These are phyloP conservation scores for Melospiza georgiana DNA, from an alignment of 2,113 vertebrate genomes.

Conservation along the genomic window DNA sequence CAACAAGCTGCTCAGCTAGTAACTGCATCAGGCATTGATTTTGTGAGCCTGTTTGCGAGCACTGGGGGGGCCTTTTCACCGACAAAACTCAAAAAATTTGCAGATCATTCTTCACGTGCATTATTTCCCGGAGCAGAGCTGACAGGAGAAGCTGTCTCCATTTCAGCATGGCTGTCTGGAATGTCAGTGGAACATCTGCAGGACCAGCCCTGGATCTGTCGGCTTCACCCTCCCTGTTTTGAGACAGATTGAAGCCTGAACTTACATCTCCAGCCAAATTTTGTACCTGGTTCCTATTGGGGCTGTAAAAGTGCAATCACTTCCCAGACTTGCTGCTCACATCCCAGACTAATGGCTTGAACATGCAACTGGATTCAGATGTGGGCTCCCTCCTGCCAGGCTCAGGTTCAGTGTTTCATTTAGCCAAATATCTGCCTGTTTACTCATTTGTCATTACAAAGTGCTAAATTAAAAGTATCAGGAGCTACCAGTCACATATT, in stretches of 20 bases:
- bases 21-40: conserved; percentile 71
- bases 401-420: background rate
- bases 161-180: conserved; percentile 23
- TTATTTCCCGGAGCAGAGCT: conserved; percentile 45
- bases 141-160: conserved; percentile 19
- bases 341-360: background rate
- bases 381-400: background rate
- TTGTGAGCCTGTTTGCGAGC: conserved; percentile 59
- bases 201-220: background rate
- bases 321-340: background rate
- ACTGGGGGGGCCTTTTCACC: conserved; percentile 56
- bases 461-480: background rate
- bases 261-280: conserved; percentile 1
- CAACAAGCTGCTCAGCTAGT: conserved; percentile 68
- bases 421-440: background rate
- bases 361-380: background rate
- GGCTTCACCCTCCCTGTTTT: background rate
- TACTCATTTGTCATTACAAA: background rate
- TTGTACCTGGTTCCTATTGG: conserved; percentile 36
- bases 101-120: conserved; percentile 43
- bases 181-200: conserved; percentile 39
- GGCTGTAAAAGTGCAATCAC: background rate
- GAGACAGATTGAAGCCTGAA: background rate
- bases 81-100: conserved; percentile 31
- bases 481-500: background rate